Conservation (phyloP, 1,140 invertebrate species). For the Drosophila burlai region DNA sequence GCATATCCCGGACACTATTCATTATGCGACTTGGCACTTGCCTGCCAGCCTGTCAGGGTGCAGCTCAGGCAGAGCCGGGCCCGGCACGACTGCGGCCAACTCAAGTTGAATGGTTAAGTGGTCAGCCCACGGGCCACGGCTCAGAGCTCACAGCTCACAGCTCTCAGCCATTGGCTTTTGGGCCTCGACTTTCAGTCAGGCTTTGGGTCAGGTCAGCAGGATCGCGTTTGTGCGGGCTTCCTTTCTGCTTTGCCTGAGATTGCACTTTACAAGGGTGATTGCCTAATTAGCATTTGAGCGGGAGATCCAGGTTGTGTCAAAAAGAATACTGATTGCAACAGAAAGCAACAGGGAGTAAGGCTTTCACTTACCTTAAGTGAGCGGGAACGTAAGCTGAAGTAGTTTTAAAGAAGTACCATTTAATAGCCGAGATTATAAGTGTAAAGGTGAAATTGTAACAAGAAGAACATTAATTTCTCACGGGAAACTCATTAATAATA, state of each 20-base stretch:
- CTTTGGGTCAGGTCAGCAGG: constrained; percentile 7
- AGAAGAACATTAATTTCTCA: not conserved
- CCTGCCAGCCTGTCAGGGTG: constrained; percentile 61
- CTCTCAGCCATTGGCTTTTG: constrained; percentile 6
- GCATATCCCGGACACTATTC: constrained; percentile 62
- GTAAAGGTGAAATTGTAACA: not conserved
- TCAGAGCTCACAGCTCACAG: constrained; percentile 3
- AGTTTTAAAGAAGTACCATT: not conserved
- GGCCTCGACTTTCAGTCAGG: not conserved
- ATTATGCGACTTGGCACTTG: constrained; percentile 76
- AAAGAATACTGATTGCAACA: not conserved
- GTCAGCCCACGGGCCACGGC: constrained; percentile 18
- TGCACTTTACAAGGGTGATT: constrained; percentile 42
- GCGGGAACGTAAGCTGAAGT: not conserved
- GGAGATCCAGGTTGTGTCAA: not conserved
- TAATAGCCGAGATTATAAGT: too few species aligned
- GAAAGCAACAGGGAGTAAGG: not conserved
- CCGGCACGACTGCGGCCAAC: constrained; percentile 37
- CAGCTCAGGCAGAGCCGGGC: constrained; percentile 32
- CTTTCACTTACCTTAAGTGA: not conserved
- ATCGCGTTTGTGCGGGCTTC: constrained; percentile 17
- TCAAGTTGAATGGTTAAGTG: constrained; percentile 49
- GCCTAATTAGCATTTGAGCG: constrained; percentile 41
- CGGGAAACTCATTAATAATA: not conserved
- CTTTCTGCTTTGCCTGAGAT: constrained; percentile 18